Evolutionary conservation across 2,888 invertebrate genomes (phyloP), one percentile per base, ranked within the genome.

Genomic region (Gasteruption jaculator): DNA sequence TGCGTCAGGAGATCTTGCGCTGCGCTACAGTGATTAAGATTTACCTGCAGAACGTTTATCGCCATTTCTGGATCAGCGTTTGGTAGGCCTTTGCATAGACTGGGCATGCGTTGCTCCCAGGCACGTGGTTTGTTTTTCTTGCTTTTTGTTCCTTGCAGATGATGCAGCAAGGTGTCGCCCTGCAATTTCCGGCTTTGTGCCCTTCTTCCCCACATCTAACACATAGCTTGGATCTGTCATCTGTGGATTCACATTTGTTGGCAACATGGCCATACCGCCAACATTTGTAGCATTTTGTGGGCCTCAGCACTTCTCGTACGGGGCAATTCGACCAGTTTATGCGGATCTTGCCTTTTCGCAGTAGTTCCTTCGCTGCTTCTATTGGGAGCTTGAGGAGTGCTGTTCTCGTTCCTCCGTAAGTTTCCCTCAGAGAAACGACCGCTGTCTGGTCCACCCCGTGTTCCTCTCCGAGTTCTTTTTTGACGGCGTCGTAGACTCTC

Each of bases 41-140:
- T n/a, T n/a, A n/a, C n/a, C n/a, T n/a, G n/a, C n/a, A 54, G 39
- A 10, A 54, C 15, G 26, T 31, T 52, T 46, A 49, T 53, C 6
- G 20, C 26, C 20, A 18, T 22, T 10, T 40, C 16, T 37, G 12
- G n/a, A 6, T 36, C 7, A 41, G n/a, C 37, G 25, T 41, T 38
- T 33, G 37, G 25, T 38, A 25, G 26, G 44, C 43, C 37, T 20
- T 12, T 26, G 16, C 8, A 19, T 16, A 40, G 2, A 25, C 42
- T 18, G 48, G 42, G 38, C 50, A 50, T 33, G 38, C 6, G 15
- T 22, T 33, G 11, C 38, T 42, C 5, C 41, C 49, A 20, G 50
- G 34, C 10, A 16, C 31, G 12, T 48, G 41, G 2, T 25, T 15
- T 16, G n/a, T 15, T n/a, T 37, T 19, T 8, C 20, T 30, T 3